phyloP scores from a whole-genome alignment of 2,888 invertebrate genomes.

The Homarus gammarus region DNA sequence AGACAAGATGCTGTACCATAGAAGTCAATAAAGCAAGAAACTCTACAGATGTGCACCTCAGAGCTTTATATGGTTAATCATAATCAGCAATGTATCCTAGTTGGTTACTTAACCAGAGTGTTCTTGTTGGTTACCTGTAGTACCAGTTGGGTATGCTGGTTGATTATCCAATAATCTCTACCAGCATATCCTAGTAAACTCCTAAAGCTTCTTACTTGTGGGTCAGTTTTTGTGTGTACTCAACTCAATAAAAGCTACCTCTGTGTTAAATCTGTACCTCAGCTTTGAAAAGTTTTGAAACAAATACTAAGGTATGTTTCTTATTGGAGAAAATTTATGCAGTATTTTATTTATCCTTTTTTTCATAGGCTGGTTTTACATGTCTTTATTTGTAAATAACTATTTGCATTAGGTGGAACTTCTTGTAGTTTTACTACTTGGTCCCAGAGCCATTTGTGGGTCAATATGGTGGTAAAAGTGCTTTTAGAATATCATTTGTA shows the following conservation, averaged over 20 bases:
- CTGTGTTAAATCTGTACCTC: constrained; percentile 47
- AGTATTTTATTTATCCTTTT: not conserved
- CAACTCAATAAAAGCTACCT: constrained; percentile 38
- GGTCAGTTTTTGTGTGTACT: constrained; percentile 10
- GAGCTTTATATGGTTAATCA: not conserved
- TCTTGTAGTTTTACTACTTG: constrained; percentile 15
- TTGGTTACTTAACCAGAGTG: not conserved
- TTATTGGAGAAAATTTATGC: constrained; percentile 2
- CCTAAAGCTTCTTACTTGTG: constrained; percentile 4
- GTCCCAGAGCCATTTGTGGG: not conserved
- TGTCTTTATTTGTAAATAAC: not conserved
- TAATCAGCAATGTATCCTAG: not conserved
- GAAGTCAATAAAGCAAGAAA: not conserved
- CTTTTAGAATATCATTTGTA: not conserved
- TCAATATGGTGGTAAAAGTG: not conserved
- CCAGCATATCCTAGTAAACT: not conserved
- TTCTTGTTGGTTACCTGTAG: constrained; percentile 3
- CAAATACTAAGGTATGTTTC: constrained; percentile 5
- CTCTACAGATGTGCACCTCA: not conserved
- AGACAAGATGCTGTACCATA: not conserved
- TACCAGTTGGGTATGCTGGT: not conserved
- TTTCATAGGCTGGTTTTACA: not conserved
- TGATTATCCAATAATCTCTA: not conserved
- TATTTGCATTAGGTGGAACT: not conserved
- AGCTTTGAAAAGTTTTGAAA: constrained; percentile 19